Conservation (phyloP, 2,797 vertebrate species). For the Bryconaethiops microstoma region DNA sequence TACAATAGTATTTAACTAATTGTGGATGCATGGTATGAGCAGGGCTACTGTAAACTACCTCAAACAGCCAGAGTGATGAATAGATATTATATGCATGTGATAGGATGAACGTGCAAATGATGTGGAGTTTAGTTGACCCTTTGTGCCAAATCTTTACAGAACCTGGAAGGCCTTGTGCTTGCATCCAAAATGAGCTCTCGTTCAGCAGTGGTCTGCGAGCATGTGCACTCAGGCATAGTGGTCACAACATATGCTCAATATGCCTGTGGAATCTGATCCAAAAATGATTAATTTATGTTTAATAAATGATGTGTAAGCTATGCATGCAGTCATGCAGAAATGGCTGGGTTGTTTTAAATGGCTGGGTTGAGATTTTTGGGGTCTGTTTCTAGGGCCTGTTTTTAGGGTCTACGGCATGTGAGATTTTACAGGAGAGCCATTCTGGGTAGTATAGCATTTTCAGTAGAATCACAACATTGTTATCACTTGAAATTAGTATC, state of each 20-base stretch:
- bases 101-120: not conserved
- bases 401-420: no score
- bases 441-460: no score
- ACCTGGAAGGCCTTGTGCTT: not conserved
- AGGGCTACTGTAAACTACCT: not conserved
- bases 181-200: not conserved
- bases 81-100: not conserved
- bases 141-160: not conserved
- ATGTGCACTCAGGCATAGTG: not conserved
- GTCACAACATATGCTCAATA: no score
- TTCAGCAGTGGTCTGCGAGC: not conserved
- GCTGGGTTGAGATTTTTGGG: no score
- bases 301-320: not conserved
- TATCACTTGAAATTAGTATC: no score
- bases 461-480: no score
- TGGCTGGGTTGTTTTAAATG: not conserved
- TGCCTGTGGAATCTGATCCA: no score
- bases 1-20: slow-evolving; percentile 11
- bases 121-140: not conserved
- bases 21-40: slow-evolving; percentile 1
- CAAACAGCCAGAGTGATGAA: slow-evolving; percentile 4
- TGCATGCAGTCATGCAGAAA: not conserved
- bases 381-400: no score
- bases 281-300: no score
- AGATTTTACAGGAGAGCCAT: no score